Evolutionary conservation across 2,888 invertebrate species (phyloP).

Genomic region (Hermaeophaga mercurialis): DNA sequence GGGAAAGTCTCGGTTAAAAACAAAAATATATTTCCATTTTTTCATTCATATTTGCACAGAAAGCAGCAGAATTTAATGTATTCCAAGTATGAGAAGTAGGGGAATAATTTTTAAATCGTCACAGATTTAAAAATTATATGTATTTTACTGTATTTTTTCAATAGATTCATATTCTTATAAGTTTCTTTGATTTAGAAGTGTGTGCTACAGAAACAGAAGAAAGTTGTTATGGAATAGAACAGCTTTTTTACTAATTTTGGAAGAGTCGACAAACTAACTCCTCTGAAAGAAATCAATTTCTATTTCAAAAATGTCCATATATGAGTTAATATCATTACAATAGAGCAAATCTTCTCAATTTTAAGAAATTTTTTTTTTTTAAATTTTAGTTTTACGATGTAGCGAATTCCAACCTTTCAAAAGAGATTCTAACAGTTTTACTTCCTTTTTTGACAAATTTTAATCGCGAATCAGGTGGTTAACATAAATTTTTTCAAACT

Average conservation of each 20-base stretch:
- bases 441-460: background rate
- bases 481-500: background rate
- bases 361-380: background rate
- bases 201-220: background rate
- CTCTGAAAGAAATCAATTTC: background rate
- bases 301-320: background rate
- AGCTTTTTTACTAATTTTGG: background rate
- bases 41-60: too few relatives aligned
- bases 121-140: background rate
- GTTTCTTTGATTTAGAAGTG: background rate
- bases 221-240: background rate
- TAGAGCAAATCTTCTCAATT: too few relatives aligned
- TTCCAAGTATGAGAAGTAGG: background rate
- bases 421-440: background rate
- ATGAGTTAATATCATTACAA: too few relatives aligned
- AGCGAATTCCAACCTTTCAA: background rate
- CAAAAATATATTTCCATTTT: constrained; percentile 4
- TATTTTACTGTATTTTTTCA: background rate
- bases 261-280: background rate
- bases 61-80: too few relatives aligned
- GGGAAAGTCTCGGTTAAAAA: constrained; percentile 1
- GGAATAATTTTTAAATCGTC: background rate
- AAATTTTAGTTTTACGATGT: background rate
- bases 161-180: background rate
- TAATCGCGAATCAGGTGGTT: background rate